Conservation (phyloP, 2,113 vertebrate genomes). For the Gasterosteus nipponicus region DNA sequence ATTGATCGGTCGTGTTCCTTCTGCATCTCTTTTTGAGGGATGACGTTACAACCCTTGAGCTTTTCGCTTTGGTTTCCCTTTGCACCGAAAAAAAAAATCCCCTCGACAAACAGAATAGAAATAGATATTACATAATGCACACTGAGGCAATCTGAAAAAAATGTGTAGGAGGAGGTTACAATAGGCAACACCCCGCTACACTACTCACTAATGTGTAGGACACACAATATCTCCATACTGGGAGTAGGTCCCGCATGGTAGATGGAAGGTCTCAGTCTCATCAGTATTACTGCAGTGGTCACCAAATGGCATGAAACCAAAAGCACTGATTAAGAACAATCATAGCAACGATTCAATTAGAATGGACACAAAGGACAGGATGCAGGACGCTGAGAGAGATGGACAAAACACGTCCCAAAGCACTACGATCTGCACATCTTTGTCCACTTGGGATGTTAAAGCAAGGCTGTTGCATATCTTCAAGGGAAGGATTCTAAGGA, state of each 20-base stretch:
- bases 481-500: conserved; percentile 18
- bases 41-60: not conserved
- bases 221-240: conserved; percentile 16
- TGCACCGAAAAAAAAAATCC: not conserved
- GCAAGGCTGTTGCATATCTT: conserved; percentile 2
- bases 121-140: too few species aligned
- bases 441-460: conserved; percentile 5
- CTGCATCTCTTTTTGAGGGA: conserved; percentile 26
- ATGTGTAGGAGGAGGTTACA: not conserved
- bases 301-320: conserved; percentile 58
- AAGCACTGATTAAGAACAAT: conserved; percentile 61
- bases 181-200: too few species aligned
- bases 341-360: conserved; percentile 69
- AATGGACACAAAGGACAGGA: conserved; percentile 57
- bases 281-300: conserved; percentile 45
- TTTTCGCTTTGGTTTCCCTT: too few species aligned
- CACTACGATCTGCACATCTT: conserved; percentile 3
- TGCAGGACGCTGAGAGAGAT: conserved; percentile 39
- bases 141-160: not conserved
- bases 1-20: conserved; percentile 27
- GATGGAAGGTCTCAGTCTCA: conserved; percentile 40
- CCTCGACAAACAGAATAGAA: too few species aligned
- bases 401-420: conserved; percentile 49
- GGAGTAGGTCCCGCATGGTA: conserved; percentile 56
- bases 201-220: conserved; percentile 2